phyloP scores from a whole-genome alignment of 2,113 vertebrate species.

The Sminthopsis crassicaudata region DNA sequence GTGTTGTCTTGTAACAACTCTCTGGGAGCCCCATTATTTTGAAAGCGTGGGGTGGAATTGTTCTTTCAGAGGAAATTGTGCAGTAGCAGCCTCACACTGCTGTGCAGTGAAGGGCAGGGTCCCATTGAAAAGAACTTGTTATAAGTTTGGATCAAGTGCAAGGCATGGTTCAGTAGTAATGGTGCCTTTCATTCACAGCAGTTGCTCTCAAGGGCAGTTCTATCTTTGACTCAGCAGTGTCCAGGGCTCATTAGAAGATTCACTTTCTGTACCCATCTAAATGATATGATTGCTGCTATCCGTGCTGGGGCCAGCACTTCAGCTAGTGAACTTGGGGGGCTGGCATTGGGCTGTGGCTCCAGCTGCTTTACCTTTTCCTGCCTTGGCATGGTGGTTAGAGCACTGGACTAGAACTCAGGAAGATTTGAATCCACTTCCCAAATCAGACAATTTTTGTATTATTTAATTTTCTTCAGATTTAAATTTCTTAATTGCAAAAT shows the following conservation, averaged over 20 bases:
- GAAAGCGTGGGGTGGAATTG: slow-evolving; percentile 1
- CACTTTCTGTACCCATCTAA: slow-evolving; percentile 44
- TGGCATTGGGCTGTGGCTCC: neutral
- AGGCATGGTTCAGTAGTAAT: neutral
- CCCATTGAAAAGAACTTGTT: neutral
- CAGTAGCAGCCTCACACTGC: neutral
- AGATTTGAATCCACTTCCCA: neutral
- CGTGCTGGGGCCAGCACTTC: neutral
- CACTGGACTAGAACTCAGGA: neutral
- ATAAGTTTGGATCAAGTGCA: neutral
- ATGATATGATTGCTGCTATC: slow-evolving; percentile 14
- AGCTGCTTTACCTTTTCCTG: neutral
- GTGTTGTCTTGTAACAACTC: neutral
- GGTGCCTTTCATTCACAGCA: neutral
- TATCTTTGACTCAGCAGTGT: neutral
- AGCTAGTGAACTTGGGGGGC: slow-evolving; percentile 10
- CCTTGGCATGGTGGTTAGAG: neutral
- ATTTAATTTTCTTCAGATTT: slow-evolving; percentile 9
- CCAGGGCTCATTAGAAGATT: slow-evolving; percentile 4
- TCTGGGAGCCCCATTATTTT: neutral
- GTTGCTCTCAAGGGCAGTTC: slow-evolving; percentile 2
- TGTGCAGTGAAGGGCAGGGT: neutral
- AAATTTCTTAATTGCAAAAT: slow-evolving; percentile 27
- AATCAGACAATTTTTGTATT: neutral
- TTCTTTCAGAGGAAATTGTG: neutral